Evolutionary conservation across 2,113 vertebrate genomes (phyloP).

Genomic region (Nycticorax nycticorax): DNA sequence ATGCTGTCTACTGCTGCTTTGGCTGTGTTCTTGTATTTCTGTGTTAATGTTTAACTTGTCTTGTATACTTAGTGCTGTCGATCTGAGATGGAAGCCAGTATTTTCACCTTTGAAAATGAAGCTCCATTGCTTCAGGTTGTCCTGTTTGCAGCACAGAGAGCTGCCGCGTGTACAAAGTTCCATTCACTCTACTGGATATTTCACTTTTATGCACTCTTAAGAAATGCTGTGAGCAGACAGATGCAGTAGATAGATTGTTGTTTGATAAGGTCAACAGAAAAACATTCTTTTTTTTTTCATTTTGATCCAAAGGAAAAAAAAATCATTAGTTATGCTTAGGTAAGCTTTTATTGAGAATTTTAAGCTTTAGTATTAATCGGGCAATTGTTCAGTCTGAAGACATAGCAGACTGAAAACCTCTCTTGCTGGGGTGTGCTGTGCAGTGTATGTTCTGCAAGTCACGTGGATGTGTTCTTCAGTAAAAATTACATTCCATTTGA

Average conservation of each 20-base stretch:
- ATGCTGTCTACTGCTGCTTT: not conserved
- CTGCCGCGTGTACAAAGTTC: not conserved
- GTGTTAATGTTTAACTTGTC: not conserved
- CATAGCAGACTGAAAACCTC: not conserved
- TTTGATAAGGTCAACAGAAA: not conserved
- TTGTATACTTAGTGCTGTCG: not conserved
- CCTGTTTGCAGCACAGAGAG: not conserved
- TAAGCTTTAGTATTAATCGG: not conserved
- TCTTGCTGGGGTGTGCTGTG: not conserved
- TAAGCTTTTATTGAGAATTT: not conserved
- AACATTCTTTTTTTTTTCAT: fast-evolving
- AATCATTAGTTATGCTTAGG: not conserved
- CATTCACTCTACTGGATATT: not conserved
- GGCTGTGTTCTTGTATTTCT: not conserved
- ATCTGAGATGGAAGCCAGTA: not conserved
- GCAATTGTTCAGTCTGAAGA: not conserved
- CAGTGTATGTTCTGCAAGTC: not conserved
- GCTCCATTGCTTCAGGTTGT: not conserved
- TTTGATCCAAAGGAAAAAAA: not conserved
- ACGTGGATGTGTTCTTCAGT: not conserved
- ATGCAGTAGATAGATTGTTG: not conserved
- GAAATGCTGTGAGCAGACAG: not conserved
- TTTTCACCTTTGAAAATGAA: not conserved
- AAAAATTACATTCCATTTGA: not conserved
- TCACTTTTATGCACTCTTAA: not conserved